Base-by-base conservation (phyloP, 2,888 invertebrate genomes). In the Chalcosyrphus nemorum region DNA sequence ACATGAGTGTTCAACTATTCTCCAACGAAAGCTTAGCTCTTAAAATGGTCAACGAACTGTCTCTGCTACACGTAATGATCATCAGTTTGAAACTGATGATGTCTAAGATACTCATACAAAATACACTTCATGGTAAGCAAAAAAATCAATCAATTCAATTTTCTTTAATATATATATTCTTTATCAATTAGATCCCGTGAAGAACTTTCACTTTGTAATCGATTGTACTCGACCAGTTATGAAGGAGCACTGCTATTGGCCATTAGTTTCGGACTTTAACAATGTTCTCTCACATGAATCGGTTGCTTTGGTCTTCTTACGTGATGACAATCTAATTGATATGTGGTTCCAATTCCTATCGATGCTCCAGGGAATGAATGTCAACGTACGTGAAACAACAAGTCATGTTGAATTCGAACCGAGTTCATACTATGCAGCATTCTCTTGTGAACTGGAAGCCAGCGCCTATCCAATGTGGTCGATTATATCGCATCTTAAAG, bases 171-270 rank as follows among this genome's bases (percentile, higher is more conserved):
- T n/a, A n/a, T 47, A 63, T 45, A 59, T 59, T 4, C 0, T 13
- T n/a, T 78, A 2, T 66, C 88, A 89, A 90, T 41, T 87, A 95
- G 95, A 96, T 92, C 94, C 94, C 1, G 93, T 93, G 19, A 94
- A 94, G 89, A 97, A 97, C 90, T 95, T 95, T 88, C 98, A 98
- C 91, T 95, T 94, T 88, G 98, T 98, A 19, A 98, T 99, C 57
- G 97, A 98, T 90, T 99, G 99, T 90, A 96, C 95, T 11, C 94
- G 95, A 86, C 94, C 96, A 78, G 96, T 98, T 19, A 98, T 99
- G 97, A 98, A 97, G 92, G 97, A 98, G 89, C 99, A 99, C 91
- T 98, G 98, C 92, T 99, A 98, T 91, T 99, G 99, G 99, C 98
- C 99, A 0, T 93, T 99, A 5, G 98, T 99, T 35, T 98, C 98